Percentiles rank a stretch among this genome's conserved stretches.
Evolutionary conservation across 2,797 vertebrate genomes (phyloP).

Genomic region (Ambastaia sidthimunki): DNA sequence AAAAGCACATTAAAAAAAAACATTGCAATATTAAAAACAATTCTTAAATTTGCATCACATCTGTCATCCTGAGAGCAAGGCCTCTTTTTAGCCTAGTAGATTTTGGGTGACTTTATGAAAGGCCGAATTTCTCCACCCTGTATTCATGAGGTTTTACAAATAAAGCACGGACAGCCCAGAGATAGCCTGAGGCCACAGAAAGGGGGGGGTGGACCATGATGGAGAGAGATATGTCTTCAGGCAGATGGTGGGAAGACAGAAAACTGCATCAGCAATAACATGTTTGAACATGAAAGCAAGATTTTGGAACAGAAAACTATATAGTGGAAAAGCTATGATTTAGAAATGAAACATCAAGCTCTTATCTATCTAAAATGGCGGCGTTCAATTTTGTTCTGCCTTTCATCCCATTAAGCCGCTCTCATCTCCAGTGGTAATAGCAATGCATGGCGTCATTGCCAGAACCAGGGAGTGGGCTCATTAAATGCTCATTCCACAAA

Average conservation of each 20-base stretch:
- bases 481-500: constrained; percentile 22
- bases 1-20: neutral
- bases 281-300: constrained; percentile 65
- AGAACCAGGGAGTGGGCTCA: constrained; percentile 26
- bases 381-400: constrained; percentile 40
- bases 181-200: constrained; percentile 53
- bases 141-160: constrained; percentile 30
- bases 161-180: constrained; percentile 43
- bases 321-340: constrained; percentile 66
- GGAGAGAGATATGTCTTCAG: constrained; percentile 19
- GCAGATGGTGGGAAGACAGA: constrained; percentile 42
- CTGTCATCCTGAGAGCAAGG: neutral
- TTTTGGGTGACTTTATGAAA: neutral
- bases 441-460: constrained; percentile 19
- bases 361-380: constrained; percentile 57
- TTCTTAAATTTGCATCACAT: neutral
- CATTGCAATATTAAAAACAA: neutral
- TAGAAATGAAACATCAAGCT: constrained; percentile 61
- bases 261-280: constrained; percentile 59
- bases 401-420: constrained; percentile 34
- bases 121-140: constrained; percentile 28
- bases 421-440: constrained; percentile 17
- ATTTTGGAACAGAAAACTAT: constrained; percentile 55
- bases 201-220: constrained; percentile 24
- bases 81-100: neutral